Evolutionary conservation across 2,797 vertebrate genomes (phyloP), one percentile per base, ranked within the genome.

Genomic region (Chelonia mydas): DNA sequence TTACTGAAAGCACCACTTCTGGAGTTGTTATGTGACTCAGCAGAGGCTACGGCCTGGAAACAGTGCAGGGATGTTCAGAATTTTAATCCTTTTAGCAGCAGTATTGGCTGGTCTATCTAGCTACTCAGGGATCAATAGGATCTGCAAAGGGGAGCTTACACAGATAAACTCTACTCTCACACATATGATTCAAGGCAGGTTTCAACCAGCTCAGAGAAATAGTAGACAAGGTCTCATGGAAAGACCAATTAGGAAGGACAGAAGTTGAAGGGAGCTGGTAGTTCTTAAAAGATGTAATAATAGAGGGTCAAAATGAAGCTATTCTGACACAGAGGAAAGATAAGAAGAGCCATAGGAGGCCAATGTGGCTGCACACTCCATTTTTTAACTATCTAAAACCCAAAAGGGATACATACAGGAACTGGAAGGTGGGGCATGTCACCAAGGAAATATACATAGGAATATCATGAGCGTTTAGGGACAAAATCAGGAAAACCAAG

Each of bases 71-170:
- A 96, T 91, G 88, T 89, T 90, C 93, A 96, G 90, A 95, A 96
- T 90, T 96, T 93, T 96, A 95, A 96, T 97, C 97, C 90, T 91
- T 96, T 97, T 95, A 97, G 93, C 27, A 25, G 81, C 68, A 96
- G 96, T 95, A 97, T 97, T 97, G 97, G 94, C 90, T n/a, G 76
- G 59, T 76, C n/a, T n/a, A 83, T 97, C 88, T 95, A 96, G 96
- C 93, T 96, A 88, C 94, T 92, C 96, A 92, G 92, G 94, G 95
- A 91, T 84, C 51, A 94, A 95, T 94, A 96, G 96, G 81, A 96
- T 90, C 95, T 96, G 90, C 94, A 95, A 96, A 95, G 94, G 68
- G 90, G 89, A 95, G 96, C 7, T 11, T 37, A 96, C 97, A 96
- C 94, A 96, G 95, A 95, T 74, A 12, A 93, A 96, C 86, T 96